These are phyloP conservation scores for Cerastis rubricosa DNA, from an alignment of 2,888 invertebrate genomes.

Conservation along the genomic window DNA sequence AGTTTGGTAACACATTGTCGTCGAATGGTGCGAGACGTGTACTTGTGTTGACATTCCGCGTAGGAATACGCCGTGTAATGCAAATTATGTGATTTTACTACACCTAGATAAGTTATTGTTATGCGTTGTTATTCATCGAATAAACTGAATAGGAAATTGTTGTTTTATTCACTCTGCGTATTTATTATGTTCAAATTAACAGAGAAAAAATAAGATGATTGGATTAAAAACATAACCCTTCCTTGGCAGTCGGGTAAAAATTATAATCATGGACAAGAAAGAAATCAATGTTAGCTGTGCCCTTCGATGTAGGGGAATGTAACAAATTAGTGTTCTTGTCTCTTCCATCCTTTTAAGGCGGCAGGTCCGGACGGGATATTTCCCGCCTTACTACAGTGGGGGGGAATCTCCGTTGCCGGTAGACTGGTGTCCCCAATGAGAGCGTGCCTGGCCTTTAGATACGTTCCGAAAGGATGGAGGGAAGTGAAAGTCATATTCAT, in stretches of 20 bases:
- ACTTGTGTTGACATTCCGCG: constrained; percentile 39
- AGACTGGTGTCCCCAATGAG: no score
- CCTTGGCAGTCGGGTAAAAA: not conserved
- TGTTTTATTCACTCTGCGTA: constrained; percentile 24
- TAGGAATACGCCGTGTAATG: constrained; percentile 27
- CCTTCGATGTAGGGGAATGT: not conserved
- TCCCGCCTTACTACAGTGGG: no score
- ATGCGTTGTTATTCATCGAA: constrained; percentile 55
- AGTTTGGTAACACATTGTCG: constrained; percentile 9
- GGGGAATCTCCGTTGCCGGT: no score
- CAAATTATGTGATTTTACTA: constrained; percentile 41
- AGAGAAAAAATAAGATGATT: not conserved
- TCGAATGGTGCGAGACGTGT: constrained; percentile 33
- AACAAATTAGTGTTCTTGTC: not conserved
- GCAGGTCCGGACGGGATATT: no score
- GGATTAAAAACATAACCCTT: not conserved
- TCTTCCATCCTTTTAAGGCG: no score
- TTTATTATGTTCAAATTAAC: not conserved
- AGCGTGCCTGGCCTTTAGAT: no score
- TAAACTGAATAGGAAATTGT: constrained; percentile 36
- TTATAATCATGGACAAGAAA: not conserved
- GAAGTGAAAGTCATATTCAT: no score
- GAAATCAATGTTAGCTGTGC: not conserved
- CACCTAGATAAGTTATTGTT: constrained; percentile 47
- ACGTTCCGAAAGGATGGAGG: no score